Evolutionary conservation across 2,888 invertebrate genomes (phyloP).

Genomic region (Epirrita christyi): DNA sequence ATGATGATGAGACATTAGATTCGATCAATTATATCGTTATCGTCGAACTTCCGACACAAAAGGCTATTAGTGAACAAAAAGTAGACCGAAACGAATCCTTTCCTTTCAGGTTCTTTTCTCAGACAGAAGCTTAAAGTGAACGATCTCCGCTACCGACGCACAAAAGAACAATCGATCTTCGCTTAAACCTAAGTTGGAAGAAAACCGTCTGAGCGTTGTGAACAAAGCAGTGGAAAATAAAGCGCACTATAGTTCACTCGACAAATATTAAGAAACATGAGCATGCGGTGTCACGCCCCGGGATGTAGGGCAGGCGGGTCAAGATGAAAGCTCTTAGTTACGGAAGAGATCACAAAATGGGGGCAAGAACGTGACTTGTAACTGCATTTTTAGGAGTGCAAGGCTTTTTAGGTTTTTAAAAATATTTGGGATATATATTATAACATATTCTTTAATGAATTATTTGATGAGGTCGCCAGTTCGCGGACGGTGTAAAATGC

Average conservation of each 20-base stretch:
- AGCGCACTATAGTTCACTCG: slow-evolving; percentile 25
- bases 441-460: too few relatives aligned
- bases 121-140: slow-evolving; percentile 17
- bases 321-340: slow-evolving; percentile 75
- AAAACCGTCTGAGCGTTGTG: slow-evolving; percentile 9
- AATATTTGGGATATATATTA: too few relatives aligned
- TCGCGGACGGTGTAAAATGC: too few relatives aligned
- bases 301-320: slow-evolving; percentile 71
- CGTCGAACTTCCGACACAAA: slow-evolving; percentile 29
- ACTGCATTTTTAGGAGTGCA: slow-evolving; percentile 27
- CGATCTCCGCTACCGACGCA: slow-evolving; percentile 4
- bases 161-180: slow-evolving; percentile 15
- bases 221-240: slow-evolving; percentile 14
- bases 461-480: too few relatives aligned
- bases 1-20: neutral
- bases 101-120: neutral
- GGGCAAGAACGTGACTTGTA: slow-evolving; percentile 61
- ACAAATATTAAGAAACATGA: slow-evolving; percentile 46
- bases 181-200: neutral
- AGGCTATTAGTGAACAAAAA: slow-evolving; percentile 18
- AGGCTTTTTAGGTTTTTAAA: neutral
- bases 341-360: slow-evolving; percentile 53
- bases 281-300: slow-evolving; percentile 57
- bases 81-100: slow-evolving; percentile 11
- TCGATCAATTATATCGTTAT: slow-evolving; percentile 24